Percentiles rank a stretch among this genome's conserved stretches.
Conservation (phyloP, 2,113 vertebrate genomes). For the Paramisgurnus dabryanus region DNA sequence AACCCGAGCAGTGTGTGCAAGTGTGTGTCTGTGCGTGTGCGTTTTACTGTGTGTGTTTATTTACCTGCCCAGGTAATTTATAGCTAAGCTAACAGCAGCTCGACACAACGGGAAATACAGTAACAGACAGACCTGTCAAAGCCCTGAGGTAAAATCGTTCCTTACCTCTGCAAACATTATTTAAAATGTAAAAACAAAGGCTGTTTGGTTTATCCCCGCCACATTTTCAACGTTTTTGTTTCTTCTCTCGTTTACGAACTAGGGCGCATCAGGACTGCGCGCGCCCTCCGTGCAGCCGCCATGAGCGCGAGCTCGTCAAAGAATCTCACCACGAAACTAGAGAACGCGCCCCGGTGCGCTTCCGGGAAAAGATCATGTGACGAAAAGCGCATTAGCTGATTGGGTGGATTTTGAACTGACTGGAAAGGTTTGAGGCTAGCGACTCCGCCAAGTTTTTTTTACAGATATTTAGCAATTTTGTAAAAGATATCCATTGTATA, state of each 20-base stretch:
- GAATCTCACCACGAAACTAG: background rate
- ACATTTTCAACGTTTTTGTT: constrained; percentile 65
- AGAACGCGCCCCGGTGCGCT: background rate
- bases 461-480: no score
- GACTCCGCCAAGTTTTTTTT: background rate
- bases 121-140: background rate
- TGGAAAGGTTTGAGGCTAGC: background rate
- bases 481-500: no score
- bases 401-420: background rate
- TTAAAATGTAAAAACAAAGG: constrained; percentile 65
- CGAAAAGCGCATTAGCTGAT: background rate
- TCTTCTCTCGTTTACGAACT: constrained; percentile 66
- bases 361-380: background rate
- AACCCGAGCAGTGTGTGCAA: background rate
- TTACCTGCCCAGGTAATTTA: constrained; percentile 35
- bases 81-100: constrained; percentile 34
- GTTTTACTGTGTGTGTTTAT: constrained; percentile 2
- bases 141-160: background rate
- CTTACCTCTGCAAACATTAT: constrained; percentile 81
- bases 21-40: background rate
- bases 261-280: constrained; percentile 69
- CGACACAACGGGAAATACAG: constrained; percentile 37
- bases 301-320: constrained; percentile 59
- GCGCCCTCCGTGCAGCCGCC: constrained; percentile 73
- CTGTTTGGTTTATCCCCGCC: constrained; percentile 69